Evolutionary conservation across 2,888 invertebrate species (phyloP).

Genomic region (Ectropis crepuscularia): DNA sequence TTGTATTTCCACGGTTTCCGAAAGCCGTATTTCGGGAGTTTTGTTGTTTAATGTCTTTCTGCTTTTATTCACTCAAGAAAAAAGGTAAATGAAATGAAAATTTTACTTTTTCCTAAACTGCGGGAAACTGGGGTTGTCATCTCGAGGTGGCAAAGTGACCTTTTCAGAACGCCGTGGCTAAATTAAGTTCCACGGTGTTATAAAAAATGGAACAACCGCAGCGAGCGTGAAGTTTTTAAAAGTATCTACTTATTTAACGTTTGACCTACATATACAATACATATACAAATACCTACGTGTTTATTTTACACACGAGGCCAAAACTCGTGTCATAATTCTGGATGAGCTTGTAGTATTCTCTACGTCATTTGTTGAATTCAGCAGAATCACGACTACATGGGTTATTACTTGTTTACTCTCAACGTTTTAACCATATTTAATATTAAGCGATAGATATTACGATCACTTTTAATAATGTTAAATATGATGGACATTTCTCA

Average conservation of each 20-base stretch:
- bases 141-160: constrained; percentile 23
- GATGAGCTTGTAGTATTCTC: too few relatives aligned
- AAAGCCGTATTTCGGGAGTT: constrained; percentile 27
- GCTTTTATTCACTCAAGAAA: constrained; percentile 12
- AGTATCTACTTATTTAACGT: neutral
- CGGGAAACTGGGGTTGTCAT: constrained; percentile 18
- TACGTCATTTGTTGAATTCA: too few relatives aligned
- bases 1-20: constrained; percentile 33
- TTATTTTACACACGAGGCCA: too few relatives aligned
- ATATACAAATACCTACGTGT: too few relatives aligned
- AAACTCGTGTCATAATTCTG: too few relatives aligned
- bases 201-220: constrained; percentile 14
- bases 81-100: constrained; percentile 12
- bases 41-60: constrained; percentile 25
- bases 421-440: too few relatives aligned
- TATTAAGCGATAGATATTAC: too few relatives aligned
- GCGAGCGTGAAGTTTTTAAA: neutral
- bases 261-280: neutral
- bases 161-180: constrained; percentile 11
- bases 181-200: constrained; percentile 20
- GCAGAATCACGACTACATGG: too few relatives aligned
- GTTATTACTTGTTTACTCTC: too few relatives aligned
- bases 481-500: too few relatives aligned
- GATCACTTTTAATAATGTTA: too few relatives aligned
- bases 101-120: constrained; percentile 13